Base-by-base conservation (phyloP, 1,140 invertebrate genomes). In the Forficula auricularia region DNA sequence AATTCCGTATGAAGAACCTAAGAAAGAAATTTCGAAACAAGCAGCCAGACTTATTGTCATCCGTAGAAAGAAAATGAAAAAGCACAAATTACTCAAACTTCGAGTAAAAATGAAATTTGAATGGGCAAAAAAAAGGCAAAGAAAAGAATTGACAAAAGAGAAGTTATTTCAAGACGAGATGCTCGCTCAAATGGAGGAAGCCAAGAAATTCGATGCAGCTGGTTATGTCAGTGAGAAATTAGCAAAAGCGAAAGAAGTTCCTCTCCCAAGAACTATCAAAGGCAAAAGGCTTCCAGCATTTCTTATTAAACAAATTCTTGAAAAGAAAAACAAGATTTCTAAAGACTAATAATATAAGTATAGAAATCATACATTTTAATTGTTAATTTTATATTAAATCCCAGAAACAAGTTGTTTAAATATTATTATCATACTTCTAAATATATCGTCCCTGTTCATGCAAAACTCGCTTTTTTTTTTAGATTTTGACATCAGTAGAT, bases 31-130 rank as follows among this genome's bases (percentile, higher is more conserved):
- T 19, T 70, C 73, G 48, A 83, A 78, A 53, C 68, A 77, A 53
- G 82, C 83, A 0, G 70, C 67, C 1, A 62, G 77, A 38, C 55
- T 88, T 30, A 78, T 88, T 51, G 73, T 78, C 0, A 87, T 88
- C 35, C 69, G 85, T 32, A 65, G 72, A 35, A 72, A 69, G 30
- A 91, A 90, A 62, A 88, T 91, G 77, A 85, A 79, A 54, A 82
- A 77, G 52, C 85, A 89, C 53, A 83, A 88, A 56, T 63, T 80
- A 33, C 77, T 56, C 53, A 90, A 89, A 59, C 57, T 83, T 19
- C 66, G 79, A 42, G 87, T 80, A 54, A 73, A 62, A 45, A 82
- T 84, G 77, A 77, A 75, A 51, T 77, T 71, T 60, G 65, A 71
- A 35, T 78, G 75, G 69, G 70, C 68, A n/a, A 84, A 80, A 55